A percentile compares a stretch with the other conserved stretches of the same genome.
Evolutionary conservation across 2,113 vertebrate species (phyloP).

Genomic region (Syngnathus typhle): DNA sequence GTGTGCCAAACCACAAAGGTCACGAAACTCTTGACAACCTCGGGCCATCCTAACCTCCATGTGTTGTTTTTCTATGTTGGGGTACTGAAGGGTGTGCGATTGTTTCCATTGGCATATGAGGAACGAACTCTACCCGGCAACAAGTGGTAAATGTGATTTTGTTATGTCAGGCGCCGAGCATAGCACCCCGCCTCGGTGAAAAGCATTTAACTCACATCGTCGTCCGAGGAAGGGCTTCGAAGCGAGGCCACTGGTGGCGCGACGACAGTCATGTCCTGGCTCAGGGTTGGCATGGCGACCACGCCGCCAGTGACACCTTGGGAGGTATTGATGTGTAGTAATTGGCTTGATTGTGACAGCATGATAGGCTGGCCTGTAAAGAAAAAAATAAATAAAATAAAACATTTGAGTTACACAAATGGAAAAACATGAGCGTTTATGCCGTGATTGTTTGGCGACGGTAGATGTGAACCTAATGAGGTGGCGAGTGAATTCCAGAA

Average conservation of each 20-base stretch:
- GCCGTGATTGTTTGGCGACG: no score
- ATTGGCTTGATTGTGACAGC: constrained; percentile 73
- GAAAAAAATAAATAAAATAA: constrained; percentile 10
- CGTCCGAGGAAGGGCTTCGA: constrained; percentile 55
- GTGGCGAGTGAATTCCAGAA: no score
- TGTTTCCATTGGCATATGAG: not conserved
- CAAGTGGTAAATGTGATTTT: not conserved
- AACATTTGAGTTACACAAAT: not conserved
- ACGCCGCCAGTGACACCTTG: constrained; percentile 65
- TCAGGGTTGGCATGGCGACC: constrained; percentile 64
- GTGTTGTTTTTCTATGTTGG: not conserved
- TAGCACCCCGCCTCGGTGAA: not conserved
- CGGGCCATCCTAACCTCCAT: not conserved
- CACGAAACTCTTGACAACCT: no score
- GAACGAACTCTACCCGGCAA: not conserved
- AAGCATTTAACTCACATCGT: constrained; percentile 61
- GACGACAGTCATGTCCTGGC: constrained; percentile 62
- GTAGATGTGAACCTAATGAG: no score
- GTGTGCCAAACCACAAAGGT: not conserved
- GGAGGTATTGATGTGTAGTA: constrained; percentile 80
- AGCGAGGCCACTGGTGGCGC: constrained; percentile 46
- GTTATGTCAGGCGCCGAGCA: not conserved
- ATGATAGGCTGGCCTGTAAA: constrained; percentile 73
- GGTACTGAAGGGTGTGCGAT: not conserved
- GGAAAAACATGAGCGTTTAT: no score